These are phyloP conservation scores for Elephantulus edwardii DNA, from an alignment of 2,113 vertebrate species.

Conservation along the genomic window DNA sequence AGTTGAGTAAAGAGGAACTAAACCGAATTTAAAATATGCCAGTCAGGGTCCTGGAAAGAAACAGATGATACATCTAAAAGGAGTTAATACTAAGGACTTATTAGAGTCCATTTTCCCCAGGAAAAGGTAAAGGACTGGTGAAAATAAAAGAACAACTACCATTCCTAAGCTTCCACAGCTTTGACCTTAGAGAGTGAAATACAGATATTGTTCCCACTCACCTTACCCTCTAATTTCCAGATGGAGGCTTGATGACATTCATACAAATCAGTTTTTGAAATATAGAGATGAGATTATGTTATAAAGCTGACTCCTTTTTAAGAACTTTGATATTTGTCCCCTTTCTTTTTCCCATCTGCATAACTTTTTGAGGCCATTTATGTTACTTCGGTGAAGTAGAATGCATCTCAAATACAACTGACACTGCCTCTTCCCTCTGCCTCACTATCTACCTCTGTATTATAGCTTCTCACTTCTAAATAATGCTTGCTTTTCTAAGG, in stretches of 20 bases:
- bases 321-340: background rate
- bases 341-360: background rate
- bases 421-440: background rate
- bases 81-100: background rate
- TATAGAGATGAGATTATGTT: background rate
- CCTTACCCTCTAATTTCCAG: background rate
- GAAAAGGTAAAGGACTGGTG: background rate
- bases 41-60: background rate
- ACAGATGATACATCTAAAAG: background rate
- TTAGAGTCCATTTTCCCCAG: background rate
- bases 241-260: background rate
- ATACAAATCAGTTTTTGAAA: background rate
- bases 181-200: background rate
- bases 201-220: background rate
- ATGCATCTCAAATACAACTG: background rate
- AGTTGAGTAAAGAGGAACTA: background rate
- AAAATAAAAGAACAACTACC: background rate
- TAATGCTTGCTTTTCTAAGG: background rate
- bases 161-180: background rate
- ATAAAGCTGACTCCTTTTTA: background rate
- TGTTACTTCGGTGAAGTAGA: background rate
- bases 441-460: background rate
- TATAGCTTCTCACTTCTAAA: background rate
- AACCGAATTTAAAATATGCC: background rate
- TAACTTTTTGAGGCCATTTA: background rate